These are phyloP conservation scores for Leptopilina syphax DNA, from an alignment of 2,888 invertebrate species.

Conservation along the genomic window DNA sequence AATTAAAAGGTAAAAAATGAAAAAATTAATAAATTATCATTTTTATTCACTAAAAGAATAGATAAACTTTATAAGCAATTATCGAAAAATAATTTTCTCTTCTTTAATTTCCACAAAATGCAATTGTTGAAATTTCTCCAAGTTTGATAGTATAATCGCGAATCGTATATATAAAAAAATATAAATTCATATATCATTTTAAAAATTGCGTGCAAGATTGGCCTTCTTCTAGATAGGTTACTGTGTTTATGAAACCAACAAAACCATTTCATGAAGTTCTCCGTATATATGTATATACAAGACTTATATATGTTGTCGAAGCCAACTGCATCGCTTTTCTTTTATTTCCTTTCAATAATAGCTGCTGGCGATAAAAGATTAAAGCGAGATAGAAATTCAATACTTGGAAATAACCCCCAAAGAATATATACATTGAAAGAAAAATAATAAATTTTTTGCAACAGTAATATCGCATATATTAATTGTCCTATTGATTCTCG, in stretches of 20 bases:
- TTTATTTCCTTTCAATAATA: constrained; percentile 4
- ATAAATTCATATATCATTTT: constrained; percentile 40
- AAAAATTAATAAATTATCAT: too few relatives aligned
- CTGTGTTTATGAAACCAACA: constrained; percentile 55
- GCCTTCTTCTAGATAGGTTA: constrained; percentile 65
- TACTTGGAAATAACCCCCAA: neutral
- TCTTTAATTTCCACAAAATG: too few relatives aligned
- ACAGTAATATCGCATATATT: too few relatives aligned
- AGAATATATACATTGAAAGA: neutral
- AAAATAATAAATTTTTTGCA: neutral
- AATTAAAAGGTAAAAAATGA: too few relatives aligned
- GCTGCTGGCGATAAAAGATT: neutral
- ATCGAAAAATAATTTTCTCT: too few relatives aligned
- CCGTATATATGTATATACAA: neutral
- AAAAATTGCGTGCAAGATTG: constrained; percentile 64
- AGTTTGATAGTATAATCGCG: neutral
- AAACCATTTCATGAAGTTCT: constrained; percentile 41
- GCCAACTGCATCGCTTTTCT: constrained; percentile 10
- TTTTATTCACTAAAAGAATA: too few relatives aligned
- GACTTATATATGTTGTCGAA: constrained; percentile 10
- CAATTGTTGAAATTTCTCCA: too few relatives aligned
- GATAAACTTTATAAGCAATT: too few relatives aligned
- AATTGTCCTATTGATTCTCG: too few relatives aligned
- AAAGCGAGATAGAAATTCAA: neutral
- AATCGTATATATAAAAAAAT: neutral